These are phyloP conservation scores for Ceyx erithaca DNA, from an alignment of 2,797 vertebrate species.

Conservation along the genomic window DNA sequence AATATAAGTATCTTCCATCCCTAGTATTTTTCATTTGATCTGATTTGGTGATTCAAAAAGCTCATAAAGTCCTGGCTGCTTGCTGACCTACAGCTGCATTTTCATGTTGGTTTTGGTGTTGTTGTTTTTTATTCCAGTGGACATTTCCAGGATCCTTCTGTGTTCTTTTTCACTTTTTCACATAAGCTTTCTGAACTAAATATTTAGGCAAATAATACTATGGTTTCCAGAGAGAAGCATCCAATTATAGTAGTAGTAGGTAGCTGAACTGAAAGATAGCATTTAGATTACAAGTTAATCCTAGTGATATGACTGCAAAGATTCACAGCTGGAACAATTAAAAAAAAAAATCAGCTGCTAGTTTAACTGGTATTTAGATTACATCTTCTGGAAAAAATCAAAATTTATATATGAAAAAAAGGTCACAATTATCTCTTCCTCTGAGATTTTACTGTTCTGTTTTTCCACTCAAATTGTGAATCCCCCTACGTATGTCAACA, in stretches of 20 bases:
- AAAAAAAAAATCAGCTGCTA: background rate
- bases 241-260: constrained; percentile 45
- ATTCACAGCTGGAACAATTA: background rate
- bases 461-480: background rate
- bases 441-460: background rate
- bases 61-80: background rate
- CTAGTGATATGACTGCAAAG: background rate
- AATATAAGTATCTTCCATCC: background rate
- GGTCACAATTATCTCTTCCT: background rate
- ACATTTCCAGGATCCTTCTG: background rate
- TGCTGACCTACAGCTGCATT: background rate
- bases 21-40: background rate
- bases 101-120: background rate
- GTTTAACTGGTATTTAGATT: background rate
- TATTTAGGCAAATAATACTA: constrained; percentile 41
- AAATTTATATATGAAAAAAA: background rate
- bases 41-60: background rate
- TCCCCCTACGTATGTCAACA: background rate
- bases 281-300: constrained; percentile 54
- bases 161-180: background rate
- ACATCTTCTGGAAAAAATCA: background rate
- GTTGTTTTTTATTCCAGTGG: background rate
- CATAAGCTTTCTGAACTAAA: background rate
- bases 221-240: constrained; percentile 10
- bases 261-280: background rate